Evolutionary conservation across 2,113 vertebrate genomes (phyloP).

Genomic region (Maylandia zebra): DNA sequence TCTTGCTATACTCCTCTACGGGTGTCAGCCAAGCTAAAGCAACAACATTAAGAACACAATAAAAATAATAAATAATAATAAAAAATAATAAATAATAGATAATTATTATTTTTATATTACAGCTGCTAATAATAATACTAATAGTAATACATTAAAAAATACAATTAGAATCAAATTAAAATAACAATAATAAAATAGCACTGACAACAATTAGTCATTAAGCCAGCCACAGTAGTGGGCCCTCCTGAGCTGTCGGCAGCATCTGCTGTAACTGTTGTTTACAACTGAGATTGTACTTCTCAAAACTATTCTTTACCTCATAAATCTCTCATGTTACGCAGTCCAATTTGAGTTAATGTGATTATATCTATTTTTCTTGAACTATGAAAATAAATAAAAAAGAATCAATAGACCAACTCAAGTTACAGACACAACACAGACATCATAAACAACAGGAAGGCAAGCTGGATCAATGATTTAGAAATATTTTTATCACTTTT

Average conservation of each 20-base stretch:
- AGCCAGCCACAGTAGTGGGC: not conserved
- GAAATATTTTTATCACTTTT: not conserved
- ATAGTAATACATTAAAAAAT: not conserved
- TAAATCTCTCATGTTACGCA: conserved; percentile 44
- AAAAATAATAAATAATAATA: not conserved
- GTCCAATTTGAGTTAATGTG: conserved; percentile 17
- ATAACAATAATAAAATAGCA: not conserved
- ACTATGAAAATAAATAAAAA: conserved; percentile 41
- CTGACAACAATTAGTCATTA: not conserved
- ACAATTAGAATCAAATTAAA: not conserved
- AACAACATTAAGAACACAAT: not conserved
- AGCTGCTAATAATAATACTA: not conserved
- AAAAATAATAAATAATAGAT: not conserved
- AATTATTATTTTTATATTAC: not conserved
- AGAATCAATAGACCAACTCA: conserved; percentile 51
- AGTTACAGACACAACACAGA: conserved; percentile 27
- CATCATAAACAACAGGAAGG: conserved; percentile 15
- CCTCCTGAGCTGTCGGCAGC: not conserved
- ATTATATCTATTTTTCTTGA: conserved; percentile 31
- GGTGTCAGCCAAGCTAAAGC: not conserved
- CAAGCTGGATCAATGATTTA: not conserved
- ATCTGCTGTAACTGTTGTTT: not conserved
- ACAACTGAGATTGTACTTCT: not conserved
- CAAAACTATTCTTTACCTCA: not conserved
- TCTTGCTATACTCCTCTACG: not conserved